A percentile compares a stretch with the other conserved stretches of the same genome.
phyloP scores from a whole-genome alignment of 2,888 invertebrate genomes.

The Pandemis cinnamomeana region DNA sequence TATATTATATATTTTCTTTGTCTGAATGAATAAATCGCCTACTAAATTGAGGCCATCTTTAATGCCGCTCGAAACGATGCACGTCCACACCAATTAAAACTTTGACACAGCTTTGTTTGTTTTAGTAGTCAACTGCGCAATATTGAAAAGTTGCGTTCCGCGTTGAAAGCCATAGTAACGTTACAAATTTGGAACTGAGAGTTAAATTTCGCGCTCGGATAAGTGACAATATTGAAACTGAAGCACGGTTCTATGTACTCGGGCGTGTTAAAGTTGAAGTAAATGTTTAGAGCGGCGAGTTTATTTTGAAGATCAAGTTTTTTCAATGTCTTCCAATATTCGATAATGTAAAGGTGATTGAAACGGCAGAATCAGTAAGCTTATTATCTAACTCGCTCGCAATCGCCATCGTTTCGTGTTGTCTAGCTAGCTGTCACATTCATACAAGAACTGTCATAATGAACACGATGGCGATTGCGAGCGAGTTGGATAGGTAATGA shows the following conservation, averaged over 20 bases:
- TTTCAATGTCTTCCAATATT: no score
- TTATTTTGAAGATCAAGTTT: no score
- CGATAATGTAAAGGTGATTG: neutral
- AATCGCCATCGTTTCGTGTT: no score
- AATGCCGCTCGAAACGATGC: neutral
- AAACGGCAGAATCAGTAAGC: no score
- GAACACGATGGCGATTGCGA: no score
- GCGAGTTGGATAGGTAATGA: no score
- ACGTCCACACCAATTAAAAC: slow-evolving; percentile 5
- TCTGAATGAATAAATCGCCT: neutral
- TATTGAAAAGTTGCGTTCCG: slow-evolving; percentile 1
- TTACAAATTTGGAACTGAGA: neutral
- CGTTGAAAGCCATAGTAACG: neutral
- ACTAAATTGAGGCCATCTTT: neutral
- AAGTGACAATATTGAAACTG: neutral
- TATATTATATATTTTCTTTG: no score
- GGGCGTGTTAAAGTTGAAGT: neutral
- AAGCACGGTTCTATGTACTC: neutral
- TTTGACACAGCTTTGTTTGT: slow-evolving; percentile 9
- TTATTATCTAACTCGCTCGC: no score
- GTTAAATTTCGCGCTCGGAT: neutral
- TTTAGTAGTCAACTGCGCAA: neutral
- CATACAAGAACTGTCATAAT: no score
- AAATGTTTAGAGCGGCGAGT: no score
- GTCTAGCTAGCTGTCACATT: no score